These are phyloP conservation scores for Xyrauchen texanus DNA, from an alignment of 2,113 vertebrate species.

Conservation along the genomic window DNA sequence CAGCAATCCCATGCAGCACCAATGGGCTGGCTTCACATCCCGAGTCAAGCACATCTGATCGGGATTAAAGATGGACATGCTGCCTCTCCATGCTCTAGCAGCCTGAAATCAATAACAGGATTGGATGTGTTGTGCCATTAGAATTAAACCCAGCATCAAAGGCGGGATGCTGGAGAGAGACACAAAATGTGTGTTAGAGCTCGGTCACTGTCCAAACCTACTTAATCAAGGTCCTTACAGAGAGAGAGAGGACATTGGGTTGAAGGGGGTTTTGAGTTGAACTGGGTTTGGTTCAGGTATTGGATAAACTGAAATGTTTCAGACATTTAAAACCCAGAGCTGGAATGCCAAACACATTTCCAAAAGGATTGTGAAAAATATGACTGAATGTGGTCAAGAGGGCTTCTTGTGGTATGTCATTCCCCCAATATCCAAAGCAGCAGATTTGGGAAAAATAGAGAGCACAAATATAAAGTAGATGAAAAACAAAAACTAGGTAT, in stretches of 20 bases:
- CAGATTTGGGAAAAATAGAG: neutral
- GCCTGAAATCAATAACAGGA: conserved; percentile 50
- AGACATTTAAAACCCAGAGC: conserved; percentile 40
- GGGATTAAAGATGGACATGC: conserved; percentile 64
- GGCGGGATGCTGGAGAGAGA: neutral
- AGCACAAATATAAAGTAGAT: neutral
- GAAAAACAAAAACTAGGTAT: too few species aligned
- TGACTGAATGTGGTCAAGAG: conserved; percentile 48
- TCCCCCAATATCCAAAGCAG: neutral
- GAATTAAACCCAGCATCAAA: conserved; percentile 60
- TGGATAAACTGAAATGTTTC: conserved; percentile 27
- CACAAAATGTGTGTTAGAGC: neutral
- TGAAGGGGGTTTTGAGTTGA: conserved; percentile 52
- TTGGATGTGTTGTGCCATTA: conserved; percentile 54
- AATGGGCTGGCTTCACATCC: conserved; percentile 56
- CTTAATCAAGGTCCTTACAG: conserved; percentile 48
- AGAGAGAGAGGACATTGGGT: conserved; percentile 31
- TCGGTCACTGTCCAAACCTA: conserved; percentile 44
- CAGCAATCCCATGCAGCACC: conserved; percentile 64
- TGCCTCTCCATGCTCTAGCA: conserved; percentile 34
- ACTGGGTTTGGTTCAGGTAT: conserved; percentile 28
- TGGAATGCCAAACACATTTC: conserved; percentile 58
- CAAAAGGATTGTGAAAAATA: conserved; percentile 58
- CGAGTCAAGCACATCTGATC: conserved; percentile 58
- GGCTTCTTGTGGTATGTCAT: conserved; percentile 26